Evolutionary conservation across 92 coral and sea anemone species (phyloP).

Genomic region (Anthopleura xanthogrammica): DNA sequence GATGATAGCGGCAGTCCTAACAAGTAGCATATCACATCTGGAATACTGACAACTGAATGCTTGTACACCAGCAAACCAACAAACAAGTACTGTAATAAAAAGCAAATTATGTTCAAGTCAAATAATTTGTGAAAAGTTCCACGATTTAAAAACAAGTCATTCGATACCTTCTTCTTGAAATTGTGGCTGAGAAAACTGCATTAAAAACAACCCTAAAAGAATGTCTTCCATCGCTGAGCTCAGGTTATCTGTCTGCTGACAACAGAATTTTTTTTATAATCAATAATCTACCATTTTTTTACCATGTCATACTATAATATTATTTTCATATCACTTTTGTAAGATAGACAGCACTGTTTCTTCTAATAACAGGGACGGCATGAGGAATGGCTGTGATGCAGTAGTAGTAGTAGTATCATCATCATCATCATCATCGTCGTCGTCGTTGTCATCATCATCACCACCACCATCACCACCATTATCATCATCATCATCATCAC

Average conservation of each 20-base stretch:
- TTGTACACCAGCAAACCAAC: constrained; percentile 52
- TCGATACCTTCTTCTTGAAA: constrained; percentile 4
- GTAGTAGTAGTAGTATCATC: too few relatives aligned
- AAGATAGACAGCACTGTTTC: too few relatives aligned
- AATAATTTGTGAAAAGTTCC: background rate
- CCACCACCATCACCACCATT: too few relatives aligned
- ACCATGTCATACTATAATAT: too few relatives aligned
- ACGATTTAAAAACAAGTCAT: background rate
- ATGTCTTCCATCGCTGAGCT: constrained; percentile 42
- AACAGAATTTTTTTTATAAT: background rate
- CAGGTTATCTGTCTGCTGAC: constrained; percentile 44
- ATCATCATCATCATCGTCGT: too few relatives aligned
- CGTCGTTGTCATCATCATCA: too few relatives aligned
- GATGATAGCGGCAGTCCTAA: constrained; percentile 40
- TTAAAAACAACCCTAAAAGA: constrained; percentile 48
- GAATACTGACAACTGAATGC: constrained; percentile 18
- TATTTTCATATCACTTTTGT: too few relatives aligned
- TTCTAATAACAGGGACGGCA: too few relatives aligned
- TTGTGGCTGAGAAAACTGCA: constrained; percentile 27
- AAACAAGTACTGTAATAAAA: background rate
- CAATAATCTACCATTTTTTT: background rate
- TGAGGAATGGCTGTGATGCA: too few relatives aligned
- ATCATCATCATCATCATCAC: too few relatives aligned
- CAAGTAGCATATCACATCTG: constrained; percentile 35
- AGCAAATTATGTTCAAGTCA: background rate